Percentiles rank a stretch among this genome's conserved stretches.
Evolutionary conservation across 2,888 invertebrate genomes (phyloP).

Genomic region (Tenthredo distinguenda): DNA sequence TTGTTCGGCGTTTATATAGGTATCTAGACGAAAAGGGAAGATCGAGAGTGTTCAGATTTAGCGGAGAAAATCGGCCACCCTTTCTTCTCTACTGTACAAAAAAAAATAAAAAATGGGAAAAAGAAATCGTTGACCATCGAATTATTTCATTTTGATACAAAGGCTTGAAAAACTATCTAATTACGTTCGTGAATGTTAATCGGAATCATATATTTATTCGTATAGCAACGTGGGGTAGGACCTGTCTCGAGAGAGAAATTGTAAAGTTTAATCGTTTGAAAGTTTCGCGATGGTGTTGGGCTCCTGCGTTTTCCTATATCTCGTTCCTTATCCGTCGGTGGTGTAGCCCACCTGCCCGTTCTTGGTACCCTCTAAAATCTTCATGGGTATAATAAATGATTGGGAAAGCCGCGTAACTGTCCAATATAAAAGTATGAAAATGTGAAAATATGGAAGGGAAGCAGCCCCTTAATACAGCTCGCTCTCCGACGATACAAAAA

Average conservation of each 20-base stretch:
- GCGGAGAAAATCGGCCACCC: neutral
- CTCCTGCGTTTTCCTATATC: conserved; percentile 12
- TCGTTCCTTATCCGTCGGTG: neutral
- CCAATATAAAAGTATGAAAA: conserved; percentile 39
- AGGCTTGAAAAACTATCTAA: neutral
- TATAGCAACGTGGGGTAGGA: neutral
- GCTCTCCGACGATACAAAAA: conserved; percentile 55
- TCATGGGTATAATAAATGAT: conserved; percentile 43
- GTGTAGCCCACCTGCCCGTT: conserved; percentile 5
- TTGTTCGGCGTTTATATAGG: neutral
- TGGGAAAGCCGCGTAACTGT: conserved; percentile 43
- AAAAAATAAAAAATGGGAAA: neutral
- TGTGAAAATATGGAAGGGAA: conserved; percentile 33
- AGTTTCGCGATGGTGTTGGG: neutral
- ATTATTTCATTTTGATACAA: neutral
- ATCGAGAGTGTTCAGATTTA: neutral
- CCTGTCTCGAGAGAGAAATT: conserved; percentile 29
- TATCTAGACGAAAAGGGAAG: neutral
- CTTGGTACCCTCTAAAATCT: conserved; percentile 33
- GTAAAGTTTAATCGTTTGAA: conserved; percentile 31
- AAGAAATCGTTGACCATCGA: neutral
- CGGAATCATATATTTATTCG: conserved; percentile 32
- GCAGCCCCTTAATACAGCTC: conserved; percentile 42
- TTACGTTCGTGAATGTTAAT: neutral
- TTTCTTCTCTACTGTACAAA: neutral